These are phyloP conservation scores for Drosophila mercatorum DNA, from an alignment of 2,888 invertebrate species.

Conservation along the genomic window DNA sequence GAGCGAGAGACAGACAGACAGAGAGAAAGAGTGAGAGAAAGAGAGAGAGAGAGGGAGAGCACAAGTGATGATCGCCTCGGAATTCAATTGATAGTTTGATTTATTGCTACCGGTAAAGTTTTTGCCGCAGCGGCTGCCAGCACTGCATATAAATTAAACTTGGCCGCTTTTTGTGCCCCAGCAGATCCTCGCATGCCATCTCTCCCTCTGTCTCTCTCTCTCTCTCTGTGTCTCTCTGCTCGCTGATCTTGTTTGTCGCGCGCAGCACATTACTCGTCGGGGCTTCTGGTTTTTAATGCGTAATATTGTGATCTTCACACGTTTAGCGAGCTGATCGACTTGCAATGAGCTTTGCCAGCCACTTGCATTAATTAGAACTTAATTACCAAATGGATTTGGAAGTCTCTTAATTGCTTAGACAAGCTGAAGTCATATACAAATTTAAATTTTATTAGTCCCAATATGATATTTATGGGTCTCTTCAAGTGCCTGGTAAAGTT, in stretches of 20 bases:
- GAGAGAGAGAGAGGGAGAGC: conserved; percentile 19
- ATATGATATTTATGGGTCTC: too few relatives aligned
- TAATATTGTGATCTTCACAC: conserved; percentile 54
- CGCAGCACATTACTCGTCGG: conserved; percentile 70
- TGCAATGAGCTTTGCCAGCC: conserved; percentile 9
- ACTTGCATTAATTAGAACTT: conserved; percentile 21
- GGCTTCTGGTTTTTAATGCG: conserved; percentile 81
- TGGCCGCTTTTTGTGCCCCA: conserved; percentile 56
- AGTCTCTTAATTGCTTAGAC: background rate
- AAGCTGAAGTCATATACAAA: background rate
- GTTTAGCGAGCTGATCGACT: conserved; percentile 29
- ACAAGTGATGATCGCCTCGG: conserved; percentile 83
- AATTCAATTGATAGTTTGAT: conserved; percentile 84
- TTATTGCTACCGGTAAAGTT: conserved; percentile 83
- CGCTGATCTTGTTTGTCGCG: conserved; percentile 81
- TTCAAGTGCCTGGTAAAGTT: background rate
- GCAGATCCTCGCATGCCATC: background rate
- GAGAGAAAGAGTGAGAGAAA: background rate
- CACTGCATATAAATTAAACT: conserved; percentile 79
- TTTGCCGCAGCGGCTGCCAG: conserved; percentile 44
- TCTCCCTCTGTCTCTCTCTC: background rate
- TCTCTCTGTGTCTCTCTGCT: conserved; percentile 31
- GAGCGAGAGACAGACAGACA: conserved; percentile 20
- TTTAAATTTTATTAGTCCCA: background rate
- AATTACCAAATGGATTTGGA: background rate